phyloP scores from a whole-genome alignment of 2,797 vertebrate species.

The Rhinophrynus dorsalis region DNA sequence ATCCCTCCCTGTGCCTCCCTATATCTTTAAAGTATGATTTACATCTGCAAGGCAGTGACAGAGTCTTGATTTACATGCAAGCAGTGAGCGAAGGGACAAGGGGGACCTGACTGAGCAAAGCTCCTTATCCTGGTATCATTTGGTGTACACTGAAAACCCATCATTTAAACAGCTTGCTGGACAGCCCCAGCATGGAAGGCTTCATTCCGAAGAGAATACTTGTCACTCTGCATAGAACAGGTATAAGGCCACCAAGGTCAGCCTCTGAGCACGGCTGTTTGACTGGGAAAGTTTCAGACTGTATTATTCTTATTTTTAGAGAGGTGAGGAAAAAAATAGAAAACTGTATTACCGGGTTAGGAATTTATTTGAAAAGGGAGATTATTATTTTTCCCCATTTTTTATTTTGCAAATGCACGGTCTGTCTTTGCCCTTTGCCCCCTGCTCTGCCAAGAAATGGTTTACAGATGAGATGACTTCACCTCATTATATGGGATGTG shows the following conservation, averaged over 20 bases:
- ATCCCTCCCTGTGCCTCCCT: not conserved
- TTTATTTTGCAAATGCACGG: too few relatives aligned
- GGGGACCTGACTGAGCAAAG: not conserved
- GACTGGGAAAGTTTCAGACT: not conserved
- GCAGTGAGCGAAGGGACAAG: not conserved
- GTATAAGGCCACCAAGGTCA: not conserved
- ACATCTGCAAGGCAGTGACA: constrained; percentile 1
- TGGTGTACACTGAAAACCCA: not conserved
- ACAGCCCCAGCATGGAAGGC: not conserved
- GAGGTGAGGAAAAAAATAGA: too few relatives aligned
- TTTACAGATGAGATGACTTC: too few relatives aligned
- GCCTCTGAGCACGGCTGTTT: too few relatives aligned
- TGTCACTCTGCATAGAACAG: constrained; percentile 11
- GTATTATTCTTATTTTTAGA: too few relatives aligned
- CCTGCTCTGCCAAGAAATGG: too few relatives aligned
- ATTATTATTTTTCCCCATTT: too few relatives aligned
- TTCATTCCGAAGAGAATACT: not conserved
- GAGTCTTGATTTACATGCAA: constrained; percentile 12
- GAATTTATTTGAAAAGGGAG: too few relatives aligned
- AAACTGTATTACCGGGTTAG: too few relatives aligned
- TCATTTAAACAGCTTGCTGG: constrained; percentile 2
- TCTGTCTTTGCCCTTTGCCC: too few relatives aligned
- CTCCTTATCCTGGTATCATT: constrained; percentile 2
- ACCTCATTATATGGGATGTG: too few relatives aligned
- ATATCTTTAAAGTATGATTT: constrained; percentile 22